Conservation (phyloP, 2,797 vertebrate species). For the Heliangelus exortis region DNA sequence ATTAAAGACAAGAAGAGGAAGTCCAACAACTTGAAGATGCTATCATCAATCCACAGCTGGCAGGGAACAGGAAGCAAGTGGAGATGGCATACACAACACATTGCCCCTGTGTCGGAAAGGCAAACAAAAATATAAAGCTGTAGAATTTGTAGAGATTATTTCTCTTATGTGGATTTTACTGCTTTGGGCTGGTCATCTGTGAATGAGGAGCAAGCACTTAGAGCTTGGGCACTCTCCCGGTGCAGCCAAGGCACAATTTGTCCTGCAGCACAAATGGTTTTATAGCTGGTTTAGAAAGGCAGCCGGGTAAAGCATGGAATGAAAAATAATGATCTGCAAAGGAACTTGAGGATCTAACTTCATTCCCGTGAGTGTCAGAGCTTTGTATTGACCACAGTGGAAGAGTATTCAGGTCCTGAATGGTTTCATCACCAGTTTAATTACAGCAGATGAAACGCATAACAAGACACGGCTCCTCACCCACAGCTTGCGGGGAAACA, state of each 20-base stretch:
- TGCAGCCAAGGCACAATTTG: neutral
- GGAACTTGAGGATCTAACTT: neutral
- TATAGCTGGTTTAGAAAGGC: neutral
- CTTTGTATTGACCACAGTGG: neutral
- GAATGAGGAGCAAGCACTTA: neutral
- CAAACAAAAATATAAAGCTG: constrained; percentile 8
- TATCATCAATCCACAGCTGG: constrained; percentile 85
- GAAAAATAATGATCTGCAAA: neutral
- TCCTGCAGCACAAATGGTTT: neutral
- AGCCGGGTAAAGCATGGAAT: neutral
- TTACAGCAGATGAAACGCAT: neutral
- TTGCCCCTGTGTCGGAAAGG: neutral
- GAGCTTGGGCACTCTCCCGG: neutral
- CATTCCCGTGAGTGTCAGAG: neutral
- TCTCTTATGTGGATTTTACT: neutral
- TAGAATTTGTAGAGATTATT: neutral
- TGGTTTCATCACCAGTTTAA: neutral
- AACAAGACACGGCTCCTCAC: neutral
- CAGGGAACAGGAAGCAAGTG: constrained; percentile 80
- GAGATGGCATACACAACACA: constrained; percentile 59
- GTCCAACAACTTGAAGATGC: constrained; percentile 82
- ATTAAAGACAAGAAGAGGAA: constrained; percentile 82
- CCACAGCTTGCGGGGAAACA: neutral
- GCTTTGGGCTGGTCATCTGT: neutral
- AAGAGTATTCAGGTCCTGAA: neutral